Conservation (phyloP, 2,797 vertebrate genomes). For the Siniperca scherzeri region DNA sequence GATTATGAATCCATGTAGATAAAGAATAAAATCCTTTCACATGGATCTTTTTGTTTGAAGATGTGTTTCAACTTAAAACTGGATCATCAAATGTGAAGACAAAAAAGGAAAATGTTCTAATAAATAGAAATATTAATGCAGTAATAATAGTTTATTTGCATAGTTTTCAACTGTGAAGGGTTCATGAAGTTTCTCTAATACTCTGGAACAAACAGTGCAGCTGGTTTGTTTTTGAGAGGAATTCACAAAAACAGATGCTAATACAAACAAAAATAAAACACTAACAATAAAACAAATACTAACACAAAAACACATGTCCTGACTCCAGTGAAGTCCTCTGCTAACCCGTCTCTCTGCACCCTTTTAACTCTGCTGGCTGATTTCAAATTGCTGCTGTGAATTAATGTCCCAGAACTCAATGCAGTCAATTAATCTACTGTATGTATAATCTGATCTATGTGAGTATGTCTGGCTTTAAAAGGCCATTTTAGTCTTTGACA, state of each 20-base stretch:
- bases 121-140: accelerated
- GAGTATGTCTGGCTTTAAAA: slow-evolving; percentile 35
- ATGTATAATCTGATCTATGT: slow-evolving; percentile 19
- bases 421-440: slow-evolving; percentile 39
- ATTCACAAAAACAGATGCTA: slow-evolving; percentile 7
- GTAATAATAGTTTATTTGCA: not conserved
- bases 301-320: not conserved
- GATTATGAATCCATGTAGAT: not conserved
- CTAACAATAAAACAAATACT: slow-evolving; percentile 5
- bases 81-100: no score
- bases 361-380: slow-evolving; percentile 6
- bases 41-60: not conserved
- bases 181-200: not conserved
- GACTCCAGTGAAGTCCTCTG: not conserved
- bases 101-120: not conserved
- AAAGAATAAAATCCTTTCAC: not conserved
- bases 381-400: slow-evolving; percentile 39
- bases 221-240: slow-evolving; percentile 13
- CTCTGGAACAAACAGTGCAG: not conserved
- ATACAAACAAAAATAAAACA: slow-evolving; percentile 14
- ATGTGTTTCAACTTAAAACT: not conserved
- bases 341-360: not conserved
- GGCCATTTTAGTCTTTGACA: slow-evolving; percentile 34
- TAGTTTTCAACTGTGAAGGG: not conserved
- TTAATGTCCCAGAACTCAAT: slow-evolving; percentile 28